Evolutionary conservation across 1,140 invertebrate genomes (phyloP).

Genomic region (Bombus waltoni): DNA sequence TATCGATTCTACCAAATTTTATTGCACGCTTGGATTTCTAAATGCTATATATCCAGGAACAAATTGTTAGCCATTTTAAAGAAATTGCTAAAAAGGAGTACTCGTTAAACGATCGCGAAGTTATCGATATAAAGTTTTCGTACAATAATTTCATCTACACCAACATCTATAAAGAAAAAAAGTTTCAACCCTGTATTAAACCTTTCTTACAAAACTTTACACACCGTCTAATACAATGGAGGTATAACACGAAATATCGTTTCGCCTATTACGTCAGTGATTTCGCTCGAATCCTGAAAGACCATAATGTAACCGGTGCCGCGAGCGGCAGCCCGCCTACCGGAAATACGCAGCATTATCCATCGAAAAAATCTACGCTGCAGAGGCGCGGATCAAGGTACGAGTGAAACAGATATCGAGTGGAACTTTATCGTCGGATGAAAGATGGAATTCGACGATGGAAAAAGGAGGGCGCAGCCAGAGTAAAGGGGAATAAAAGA

Average conservation of each 20-base stretch:
- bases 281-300: not conserved
- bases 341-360: conserved; percentile 24
- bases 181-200: not conserved
- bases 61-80: not conserved
- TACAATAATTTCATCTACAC: not conserved
- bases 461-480: conserved; percentile 16
- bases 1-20: conserved; percentile 29
- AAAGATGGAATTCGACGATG: conserved; percentile 60
- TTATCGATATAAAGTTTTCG: not conserved
- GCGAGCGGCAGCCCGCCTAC: not conserved
- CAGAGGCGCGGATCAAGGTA: conserved; percentile 4
- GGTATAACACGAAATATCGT: not conserved
- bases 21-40: conserved; percentile 19
- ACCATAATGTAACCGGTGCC: not conserved
- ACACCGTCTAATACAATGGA: not conserved
- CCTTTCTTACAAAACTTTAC: not conserved
- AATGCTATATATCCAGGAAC: not conserved
- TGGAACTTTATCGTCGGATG: conserved; percentile 57
- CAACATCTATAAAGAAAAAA: not conserved
- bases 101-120: no score
- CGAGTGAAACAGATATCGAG: conserved; percentile 55
- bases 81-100: not conserved
- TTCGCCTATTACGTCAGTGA: not conserved
- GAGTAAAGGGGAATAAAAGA: conserved; percentile 49
- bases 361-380: not conserved